phyloP scores from a whole-genome alignment of 2,113 vertebrate species.

The Lophura nycthemera region DNA sequence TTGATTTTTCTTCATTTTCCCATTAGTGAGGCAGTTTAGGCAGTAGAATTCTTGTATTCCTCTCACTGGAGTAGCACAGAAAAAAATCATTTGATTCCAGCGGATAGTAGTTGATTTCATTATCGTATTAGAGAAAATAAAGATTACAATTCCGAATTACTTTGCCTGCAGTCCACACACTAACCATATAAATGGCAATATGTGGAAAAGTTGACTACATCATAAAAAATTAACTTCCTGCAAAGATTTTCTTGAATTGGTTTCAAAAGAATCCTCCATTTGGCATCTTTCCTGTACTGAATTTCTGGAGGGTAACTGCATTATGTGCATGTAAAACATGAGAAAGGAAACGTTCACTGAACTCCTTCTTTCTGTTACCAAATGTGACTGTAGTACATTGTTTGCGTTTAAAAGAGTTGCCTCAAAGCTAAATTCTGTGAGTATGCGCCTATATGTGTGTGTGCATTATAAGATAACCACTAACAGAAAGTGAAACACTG shows the following conservation, averaged over 20 bases:
- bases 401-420: background rate
- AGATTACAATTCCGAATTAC: slow-evolving; percentile 38
- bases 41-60: slow-evolving; percentile 4
- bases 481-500: background rate
- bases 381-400: background rate
- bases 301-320: slow-evolving; percentile 41
- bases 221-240: slow-evolving; percentile 49
- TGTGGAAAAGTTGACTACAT: slow-evolving; percentile 33
- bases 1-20: slow-evolving; percentile 31
- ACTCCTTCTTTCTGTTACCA: slow-evolving; percentile 8
- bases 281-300: slow-evolving; percentile 43
- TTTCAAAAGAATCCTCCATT: slow-evolving; percentile 51
- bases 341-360: slow-evolving; percentile 1
- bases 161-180: slow-evolving; percentile 46
- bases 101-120: slow-evolving; percentile 53
- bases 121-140: slow-evolving; percentile 54
- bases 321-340: background rate
- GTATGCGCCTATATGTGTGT: background rate
- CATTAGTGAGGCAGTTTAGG: background rate
- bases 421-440: background rate
- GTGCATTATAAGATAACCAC: background rate
- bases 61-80: slow-evolving; percentile 11
- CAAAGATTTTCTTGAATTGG: slow-evolving; percentile 45
- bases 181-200: slow-evolving; percentile 3
- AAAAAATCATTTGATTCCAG: slow-evolving; percentile 32